Percentiles rank a stretch among this genome's conserved stretches.
Conservation (phyloP, 1,140 invertebrate species). For the Adelges cooleyi region DNA sequence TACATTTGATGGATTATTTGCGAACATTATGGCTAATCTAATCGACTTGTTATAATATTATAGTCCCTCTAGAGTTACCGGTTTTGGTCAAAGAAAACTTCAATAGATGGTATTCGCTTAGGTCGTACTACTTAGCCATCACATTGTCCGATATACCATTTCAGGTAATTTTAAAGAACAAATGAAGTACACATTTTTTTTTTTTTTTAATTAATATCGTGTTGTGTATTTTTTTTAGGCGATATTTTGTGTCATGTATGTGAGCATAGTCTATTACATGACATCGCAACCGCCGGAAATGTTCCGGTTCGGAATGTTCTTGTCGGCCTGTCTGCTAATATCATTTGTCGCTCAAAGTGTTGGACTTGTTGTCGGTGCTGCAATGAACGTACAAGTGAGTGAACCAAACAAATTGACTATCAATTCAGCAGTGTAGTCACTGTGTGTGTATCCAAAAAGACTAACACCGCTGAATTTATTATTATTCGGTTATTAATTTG, state of each 20-base stretch:
- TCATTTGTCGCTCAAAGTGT: slow-evolving; percentile 92
- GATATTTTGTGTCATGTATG: slow-evolving; percentile 81
- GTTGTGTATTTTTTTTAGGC: slow-evolving; percentile 48
- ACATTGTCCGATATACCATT: slow-evolving; percentile 93
- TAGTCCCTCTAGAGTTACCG: slow-evolving; percentile 89
- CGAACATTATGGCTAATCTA: slow-evolving; percentile 28
- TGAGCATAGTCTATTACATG: slow-evolving; percentile 88
- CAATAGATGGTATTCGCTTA: slow-evolving; percentile 94
- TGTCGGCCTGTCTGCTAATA: slow-evolving; percentile 75
- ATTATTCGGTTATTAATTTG: not conserved
- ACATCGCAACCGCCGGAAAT: slow-evolving; percentile 81
- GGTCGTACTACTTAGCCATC: slow-evolving; percentile 90
- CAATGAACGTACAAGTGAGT: slow-evolving; percentile 66
- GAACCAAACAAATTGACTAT: not conserved
- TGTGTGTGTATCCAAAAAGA: not conserved
- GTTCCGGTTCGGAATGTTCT: slow-evolving; percentile 76
- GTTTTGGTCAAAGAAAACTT: slow-evolving; percentile 90
- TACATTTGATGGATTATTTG: not conserved
- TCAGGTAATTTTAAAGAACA: slow-evolving; percentile 54
- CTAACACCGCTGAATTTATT: not conserved
- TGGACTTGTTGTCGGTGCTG: slow-evolving; percentile 86
- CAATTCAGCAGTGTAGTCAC: no score
- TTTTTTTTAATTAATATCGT: not conserved
- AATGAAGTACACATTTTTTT: not conserved
- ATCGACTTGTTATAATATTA: slow-evolving; percentile 36